A percentile compares a stretch with the other conserved stretches of the same genome.
phyloP scores from a whole-genome alignment of 2,888 invertebrate species.

The Oscheius sp. region DNA sequence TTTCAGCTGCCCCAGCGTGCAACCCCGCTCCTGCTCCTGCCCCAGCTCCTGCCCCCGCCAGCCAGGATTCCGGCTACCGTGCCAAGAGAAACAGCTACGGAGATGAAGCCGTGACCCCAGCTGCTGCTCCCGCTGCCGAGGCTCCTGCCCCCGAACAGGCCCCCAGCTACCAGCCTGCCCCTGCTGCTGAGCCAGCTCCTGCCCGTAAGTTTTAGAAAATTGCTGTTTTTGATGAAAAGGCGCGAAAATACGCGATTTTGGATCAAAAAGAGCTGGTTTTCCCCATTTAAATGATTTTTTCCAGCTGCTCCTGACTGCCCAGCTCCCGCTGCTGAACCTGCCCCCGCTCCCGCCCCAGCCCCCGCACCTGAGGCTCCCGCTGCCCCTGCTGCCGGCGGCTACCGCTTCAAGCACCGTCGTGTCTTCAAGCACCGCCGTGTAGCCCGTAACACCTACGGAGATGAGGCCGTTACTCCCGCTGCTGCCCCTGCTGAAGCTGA shows the following conservation, averaged over 20 bases:
- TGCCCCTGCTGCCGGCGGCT: conserved; percentile 33
- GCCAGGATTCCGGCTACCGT: conserved; percentile 14
- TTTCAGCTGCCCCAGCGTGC: conserved; percentile 14
- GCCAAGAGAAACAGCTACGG: conserved; percentile 42
- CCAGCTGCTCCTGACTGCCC: conserved; percentile 26
- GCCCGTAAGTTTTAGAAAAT: not conserved
- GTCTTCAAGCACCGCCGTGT: conserved; percentile 29
- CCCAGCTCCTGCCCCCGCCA: conserved; percentile 24
- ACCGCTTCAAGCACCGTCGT: conserved; percentile 17
- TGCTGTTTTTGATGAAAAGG: no score
- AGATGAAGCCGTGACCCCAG: conserved; percentile 38
- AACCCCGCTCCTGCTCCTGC: conserved; percentile 28
- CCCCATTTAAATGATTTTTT: conserved; percentile 20
- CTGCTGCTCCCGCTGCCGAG: conserved; percentile 14
- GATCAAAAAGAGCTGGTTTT: no score
- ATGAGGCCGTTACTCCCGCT: conserved; percentile 40
- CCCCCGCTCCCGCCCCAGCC: conserved; percentile 22
- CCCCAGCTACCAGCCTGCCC: conserved; percentile 27
- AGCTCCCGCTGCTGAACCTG: conserved; percentile 39
- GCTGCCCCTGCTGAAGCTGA: conserved; percentile 31
- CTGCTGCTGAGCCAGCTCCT: conserved; percentile 5
- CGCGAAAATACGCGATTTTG: no score
- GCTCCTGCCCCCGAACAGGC: conserved; percentile 23
- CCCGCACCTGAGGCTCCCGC: conserved; percentile 35
- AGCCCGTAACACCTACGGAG: conserved; percentile 50